Conservation (phyloP, 92 coral and sea anemone species). For the Porites lobata region DNA sequence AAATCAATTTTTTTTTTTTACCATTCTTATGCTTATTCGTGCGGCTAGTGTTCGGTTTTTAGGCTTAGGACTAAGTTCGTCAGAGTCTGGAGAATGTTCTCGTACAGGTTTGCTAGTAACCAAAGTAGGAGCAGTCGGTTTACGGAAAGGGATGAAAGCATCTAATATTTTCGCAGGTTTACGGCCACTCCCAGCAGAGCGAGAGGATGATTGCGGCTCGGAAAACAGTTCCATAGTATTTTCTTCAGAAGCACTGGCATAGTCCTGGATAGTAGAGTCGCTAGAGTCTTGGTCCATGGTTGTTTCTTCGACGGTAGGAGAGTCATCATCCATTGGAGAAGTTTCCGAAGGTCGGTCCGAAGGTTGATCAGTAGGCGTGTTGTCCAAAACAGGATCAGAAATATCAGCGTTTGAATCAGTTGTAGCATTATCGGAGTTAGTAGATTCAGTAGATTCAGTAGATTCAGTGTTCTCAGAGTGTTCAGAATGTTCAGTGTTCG, state of each 20-base stretch:
- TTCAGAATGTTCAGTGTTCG: not conserved
- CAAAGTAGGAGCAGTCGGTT: not conserved
- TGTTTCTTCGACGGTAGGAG: too few relatives aligned
- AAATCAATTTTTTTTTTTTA: not conserved
- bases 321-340: too few relatives aligned
- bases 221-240: not conserved
- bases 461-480: fast-evolving
- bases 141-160: not conserved
- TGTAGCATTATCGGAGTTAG: too few relatives aligned
- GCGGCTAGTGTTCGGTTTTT: not conserved
- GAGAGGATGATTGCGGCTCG: not conserved
- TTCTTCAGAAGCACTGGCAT: too few relatives aligned
- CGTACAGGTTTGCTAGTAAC: not conserved
- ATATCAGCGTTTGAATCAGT: too few relatives aligned
- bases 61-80: too few relatives aligned
- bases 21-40: not conserved
- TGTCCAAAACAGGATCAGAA: too few relatives aligned
- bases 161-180: not conserved
- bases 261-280: not conserved
- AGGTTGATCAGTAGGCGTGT: too few relatives aligned
- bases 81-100: not conserved
- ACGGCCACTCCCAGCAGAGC: not conserved
- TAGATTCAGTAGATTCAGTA: fast-evolving
- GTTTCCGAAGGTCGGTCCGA: too few relatives aligned
- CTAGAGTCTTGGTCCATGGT: too few relatives aligned